A percentile compares a stretch with the other conserved stretches of the same genome.
phyloP scores from a whole-genome alignment of 2,797 vertebrate genomes.

The Masticophis lateralis region DNA sequence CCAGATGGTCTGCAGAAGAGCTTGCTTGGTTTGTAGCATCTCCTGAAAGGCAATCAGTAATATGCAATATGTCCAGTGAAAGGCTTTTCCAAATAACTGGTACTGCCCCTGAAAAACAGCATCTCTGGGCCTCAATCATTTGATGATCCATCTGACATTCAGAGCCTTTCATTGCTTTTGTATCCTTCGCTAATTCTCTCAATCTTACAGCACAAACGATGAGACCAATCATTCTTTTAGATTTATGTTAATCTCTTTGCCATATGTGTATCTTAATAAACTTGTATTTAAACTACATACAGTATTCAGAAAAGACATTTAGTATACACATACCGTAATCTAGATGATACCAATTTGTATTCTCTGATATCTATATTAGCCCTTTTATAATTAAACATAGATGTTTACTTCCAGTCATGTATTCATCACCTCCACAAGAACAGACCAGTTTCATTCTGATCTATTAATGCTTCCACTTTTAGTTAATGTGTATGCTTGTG shows the following conservation, averaged over 20 bases:
- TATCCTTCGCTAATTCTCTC: not conserved
- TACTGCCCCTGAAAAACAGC: not conserved
- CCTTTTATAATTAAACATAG: not conserved
- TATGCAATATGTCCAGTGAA: not conserved
- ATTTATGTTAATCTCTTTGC: not conserved
- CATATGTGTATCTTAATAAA: not conserved
- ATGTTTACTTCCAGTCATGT: not conserved
- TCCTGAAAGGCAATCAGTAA: not conserved
- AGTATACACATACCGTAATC: not conserved
- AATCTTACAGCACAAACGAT: not conserved
- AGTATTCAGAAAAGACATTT: not conserved
- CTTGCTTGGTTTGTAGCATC: not conserved
- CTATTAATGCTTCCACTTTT: not conserved
- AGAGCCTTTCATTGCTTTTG: not conserved
- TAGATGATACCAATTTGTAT: not conserved
- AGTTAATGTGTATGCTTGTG: not conserved
- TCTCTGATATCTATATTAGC: not conserved
- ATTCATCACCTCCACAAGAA: not conserved
- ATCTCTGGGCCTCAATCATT: not conserved
- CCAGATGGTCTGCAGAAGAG: not conserved
- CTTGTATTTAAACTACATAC: not conserved
- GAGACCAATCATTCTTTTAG: not conserved
- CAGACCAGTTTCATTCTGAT: not conserved
- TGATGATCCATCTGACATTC: not conserved
- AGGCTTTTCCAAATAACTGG: not conserved